These are phyloP conservation scores for Melieria omissa DNA, from an alignment of 2,888 invertebrate genomes.

Conservation along the genomic window DNA sequence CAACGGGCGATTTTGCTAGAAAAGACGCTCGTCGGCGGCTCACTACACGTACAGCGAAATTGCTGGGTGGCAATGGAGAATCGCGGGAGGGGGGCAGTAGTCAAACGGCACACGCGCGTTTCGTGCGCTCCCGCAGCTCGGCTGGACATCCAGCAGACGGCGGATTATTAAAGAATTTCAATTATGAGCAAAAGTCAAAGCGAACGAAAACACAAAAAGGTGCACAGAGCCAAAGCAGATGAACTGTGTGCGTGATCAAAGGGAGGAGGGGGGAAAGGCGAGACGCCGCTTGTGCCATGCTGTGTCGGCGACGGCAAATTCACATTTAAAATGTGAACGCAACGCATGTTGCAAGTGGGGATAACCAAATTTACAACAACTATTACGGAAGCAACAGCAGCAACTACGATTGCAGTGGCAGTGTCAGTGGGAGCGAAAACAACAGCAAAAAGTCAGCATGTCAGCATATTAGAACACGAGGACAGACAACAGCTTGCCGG, in stretches of 20 bases:
- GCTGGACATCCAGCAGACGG: background rate
- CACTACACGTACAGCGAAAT: too few species aligned
- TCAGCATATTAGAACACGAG: constrained; percentile 25
- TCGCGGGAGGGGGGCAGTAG: background rate
- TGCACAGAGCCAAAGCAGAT: constrained; percentile 14
- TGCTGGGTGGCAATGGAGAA: too few species aligned
- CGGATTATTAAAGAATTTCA: constrained; percentile 27
- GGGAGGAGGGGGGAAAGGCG: background rate
- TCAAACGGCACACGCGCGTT: background rate
- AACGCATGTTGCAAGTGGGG: background rate
- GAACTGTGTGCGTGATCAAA: background rate
- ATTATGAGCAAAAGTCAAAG: constrained; percentile 16
- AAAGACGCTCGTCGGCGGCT: too few species aligned
- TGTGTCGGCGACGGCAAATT: background rate
- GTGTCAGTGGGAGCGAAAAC: background rate
- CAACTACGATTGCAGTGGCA: background rate
- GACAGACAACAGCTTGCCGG: constrained; percentile 15
- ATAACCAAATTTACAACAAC: constrained; percentile 8
- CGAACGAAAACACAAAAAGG: background rate
- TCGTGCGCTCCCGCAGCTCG: too few species aligned
- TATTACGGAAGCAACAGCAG: constrained; percentile 3
- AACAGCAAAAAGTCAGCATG: constrained; percentile 10
- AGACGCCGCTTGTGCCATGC: background rate
- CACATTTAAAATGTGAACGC: constrained; percentile 5
- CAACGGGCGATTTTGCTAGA: constrained; percentile 18